Evolutionary conservation across 2,888 invertebrate genomes (phyloP).

Genomic region (Vesta saturnalis): DNA sequence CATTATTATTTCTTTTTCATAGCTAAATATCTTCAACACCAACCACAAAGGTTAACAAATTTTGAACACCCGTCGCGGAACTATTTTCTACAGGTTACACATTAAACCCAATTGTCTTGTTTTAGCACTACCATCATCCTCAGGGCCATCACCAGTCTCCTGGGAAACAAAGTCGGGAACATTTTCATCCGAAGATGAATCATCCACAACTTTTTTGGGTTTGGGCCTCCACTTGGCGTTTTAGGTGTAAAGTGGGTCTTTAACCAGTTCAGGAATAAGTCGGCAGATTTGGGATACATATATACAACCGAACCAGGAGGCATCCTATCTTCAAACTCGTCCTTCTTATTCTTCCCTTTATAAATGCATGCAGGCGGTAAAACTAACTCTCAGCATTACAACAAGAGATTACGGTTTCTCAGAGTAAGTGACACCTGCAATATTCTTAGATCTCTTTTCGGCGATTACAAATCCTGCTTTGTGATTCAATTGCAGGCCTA

Average conservation of each 20-base stretch:
- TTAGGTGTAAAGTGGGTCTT: not conserved
- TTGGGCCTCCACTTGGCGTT: not conserved
- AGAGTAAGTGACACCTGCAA: no score
- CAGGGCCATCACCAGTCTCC: not conserved
- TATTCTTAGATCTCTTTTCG: no score
- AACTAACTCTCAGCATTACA: not conserved
- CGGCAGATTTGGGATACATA: not conserved
- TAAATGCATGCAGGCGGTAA: conserved; percentile 1
- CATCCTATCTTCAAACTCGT: no score
- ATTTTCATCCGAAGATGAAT: no score
- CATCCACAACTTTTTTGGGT: not conserved
- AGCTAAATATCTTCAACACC: not conserved
- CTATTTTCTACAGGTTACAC: not conserved
- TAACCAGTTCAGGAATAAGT: not conserved
- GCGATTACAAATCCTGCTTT: not conserved
- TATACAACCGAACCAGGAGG: no score
- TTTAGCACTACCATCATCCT: not conserved
- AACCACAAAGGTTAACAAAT: no score
- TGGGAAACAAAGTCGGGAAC: no score
- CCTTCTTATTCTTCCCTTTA: no score
- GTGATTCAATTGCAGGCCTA: not conserved
- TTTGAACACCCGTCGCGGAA: not conserved
- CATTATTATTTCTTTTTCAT: not conserved
- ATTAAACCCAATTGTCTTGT: not conserved
- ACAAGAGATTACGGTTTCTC: no score